A percentile compares a stretch with the other conserved stretches of the same genome.
Evolutionary conservation across 1,140 invertebrate species (phyloP).

Genomic region (Drosophila azteca): DNA sequence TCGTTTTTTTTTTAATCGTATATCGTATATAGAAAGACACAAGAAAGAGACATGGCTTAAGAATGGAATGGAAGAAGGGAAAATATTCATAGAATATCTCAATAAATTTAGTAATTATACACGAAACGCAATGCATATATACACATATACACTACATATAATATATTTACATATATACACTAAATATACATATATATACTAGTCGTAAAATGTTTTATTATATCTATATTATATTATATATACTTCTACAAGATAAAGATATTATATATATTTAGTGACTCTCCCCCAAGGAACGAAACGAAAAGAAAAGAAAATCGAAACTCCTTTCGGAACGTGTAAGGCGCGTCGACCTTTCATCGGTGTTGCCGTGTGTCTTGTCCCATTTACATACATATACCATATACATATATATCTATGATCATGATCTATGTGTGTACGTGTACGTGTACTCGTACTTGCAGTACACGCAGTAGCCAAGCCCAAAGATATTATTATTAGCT

Average conservation of each 20-base stretch:
- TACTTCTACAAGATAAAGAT: slow-evolving; percentile 50
- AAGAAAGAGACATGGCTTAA: slow-evolving; percentile 41
- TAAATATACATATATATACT: slow-evolving; percentile 57
- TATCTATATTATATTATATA: slow-evolving; percentile 35
- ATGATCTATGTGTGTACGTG: slow-evolving; percentile 72
- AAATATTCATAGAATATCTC: slow-evolving; percentile 78
- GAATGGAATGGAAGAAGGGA: slow-evolving; percentile 34
- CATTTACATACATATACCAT: slow-evolving; percentile 3
- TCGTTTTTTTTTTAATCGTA: slow-evolving; percentile 43
- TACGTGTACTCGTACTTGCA: slow-evolving; percentile 39
- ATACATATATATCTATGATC: slow-evolving; percentile 56
- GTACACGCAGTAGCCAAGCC: slow-evolving; percentile 67
- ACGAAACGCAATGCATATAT: slow-evolving; percentile 60
- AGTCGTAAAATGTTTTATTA: slow-evolving; percentile 54
- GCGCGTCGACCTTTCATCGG: slow-evolving; percentile 1
- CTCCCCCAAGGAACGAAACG: slow-evolving; percentile 2
- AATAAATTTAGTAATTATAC: slow-evolving; percentile 68
- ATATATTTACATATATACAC: slow-evolving; percentile 21
- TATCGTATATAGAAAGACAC: slow-evolving; percentile 46
- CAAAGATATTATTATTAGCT: slow-evolving; percentile 77
- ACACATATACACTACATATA: slow-evolving; percentile 54
- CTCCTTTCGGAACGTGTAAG: slow-evolving; percentile 11
- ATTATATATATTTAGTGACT: slow-evolving; percentile 20
- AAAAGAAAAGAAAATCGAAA: neutral
- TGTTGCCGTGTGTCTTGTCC: no score